Percentiles rank a stretch among this genome's conserved stretches.
Evolutionary conservation across 2,797 vertebrate genomes (phyloP).

Genomic region (Fundulus diaphanus): DNA sequence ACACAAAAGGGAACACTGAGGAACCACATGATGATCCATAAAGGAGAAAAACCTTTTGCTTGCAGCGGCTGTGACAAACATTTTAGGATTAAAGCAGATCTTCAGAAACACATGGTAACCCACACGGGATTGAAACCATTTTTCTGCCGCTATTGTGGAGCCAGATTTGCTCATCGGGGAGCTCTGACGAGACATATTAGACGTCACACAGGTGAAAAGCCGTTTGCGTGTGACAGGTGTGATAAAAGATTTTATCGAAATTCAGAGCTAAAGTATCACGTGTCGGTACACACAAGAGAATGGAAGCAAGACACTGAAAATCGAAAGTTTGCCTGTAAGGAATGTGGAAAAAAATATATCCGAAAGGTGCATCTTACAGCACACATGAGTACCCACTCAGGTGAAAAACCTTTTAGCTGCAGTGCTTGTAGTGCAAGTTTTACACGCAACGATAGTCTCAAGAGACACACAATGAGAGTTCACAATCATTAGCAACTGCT

Average conservation of each 20-base stretch:
- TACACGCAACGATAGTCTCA: not conserved
- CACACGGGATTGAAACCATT: constrained; percentile 7
- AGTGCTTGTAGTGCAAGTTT: not conserved
- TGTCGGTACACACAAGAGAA: not conserved
- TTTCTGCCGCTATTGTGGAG: not conserved
- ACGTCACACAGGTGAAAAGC: constrained; percentile 11
- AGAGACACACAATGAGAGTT: not conserved
- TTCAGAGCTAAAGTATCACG: not conserved
- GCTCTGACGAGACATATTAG: not conserved
- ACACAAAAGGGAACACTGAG: not conserved
- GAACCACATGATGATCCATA: constrained; percentile 11
- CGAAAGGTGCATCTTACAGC: not conserved
- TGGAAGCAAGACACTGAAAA: not conserved
- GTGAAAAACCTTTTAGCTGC: not conserved
- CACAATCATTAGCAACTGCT: constrained; percentile 1
- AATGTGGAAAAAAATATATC: not conserved
- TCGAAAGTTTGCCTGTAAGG: constrained; percentile 1
- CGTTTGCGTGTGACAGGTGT: constrained; percentile 2
- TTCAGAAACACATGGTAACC: not conserved
- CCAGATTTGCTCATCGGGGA: constrained; percentile 7
- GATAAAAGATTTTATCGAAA: not conserved
- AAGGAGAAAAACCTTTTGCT: not conserved
- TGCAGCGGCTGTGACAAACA: not conserved
- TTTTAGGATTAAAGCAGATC: not conserved
- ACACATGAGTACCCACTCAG: constrained; percentile 2